Percentiles rank a stretch among this genome's conserved stretches.
These are phyloP conservation scores for Cantharis flavilabris DNA, from an alignment of 2,888 invertebrate genomes.

Conservation along the genomic window DNA sequence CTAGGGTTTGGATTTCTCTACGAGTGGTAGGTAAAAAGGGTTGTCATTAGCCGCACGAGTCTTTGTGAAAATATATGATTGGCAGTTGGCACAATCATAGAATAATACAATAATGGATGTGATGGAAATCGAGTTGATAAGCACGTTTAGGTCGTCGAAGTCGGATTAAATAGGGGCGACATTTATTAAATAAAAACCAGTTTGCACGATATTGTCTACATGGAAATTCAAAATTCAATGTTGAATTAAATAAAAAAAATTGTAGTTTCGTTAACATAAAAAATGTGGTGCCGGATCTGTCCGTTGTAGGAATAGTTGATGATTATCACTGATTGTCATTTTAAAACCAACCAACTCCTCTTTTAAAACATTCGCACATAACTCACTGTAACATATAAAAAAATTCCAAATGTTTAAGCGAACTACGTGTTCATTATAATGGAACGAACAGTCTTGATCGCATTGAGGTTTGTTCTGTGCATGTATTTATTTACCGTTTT, in stretches of 20 bases:
- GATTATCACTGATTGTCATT: neutral
- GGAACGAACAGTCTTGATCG: neutral
- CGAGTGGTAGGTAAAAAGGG: too few species aligned
- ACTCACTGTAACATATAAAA: neutral
- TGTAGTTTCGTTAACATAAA: neutral
- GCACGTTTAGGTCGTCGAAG: too few species aligned
- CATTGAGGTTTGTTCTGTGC: neutral
- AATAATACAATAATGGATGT: too few species aligned
- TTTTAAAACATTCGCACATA: neutral
- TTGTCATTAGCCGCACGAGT: too few species aligned
- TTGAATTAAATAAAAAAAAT: neutral
- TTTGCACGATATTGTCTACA: neutral
- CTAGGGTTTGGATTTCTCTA: too few species aligned
- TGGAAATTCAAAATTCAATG: too few species aligned
- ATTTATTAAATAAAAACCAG: neutral
- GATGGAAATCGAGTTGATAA: too few species aligned
- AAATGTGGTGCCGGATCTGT: neutral
- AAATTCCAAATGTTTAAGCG: neutral
- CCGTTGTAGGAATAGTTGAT: neutral
- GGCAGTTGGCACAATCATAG: too few species aligned
- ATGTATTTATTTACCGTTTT: constrained; percentile 1
- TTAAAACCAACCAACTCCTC: neutral
- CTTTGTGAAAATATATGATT: too few species aligned
- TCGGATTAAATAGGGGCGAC: neutral
- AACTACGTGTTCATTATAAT: neutral